phyloP scores from a whole-genome alignment of 2,113 vertebrate genomes.

The Ageneiosus marmoratus region DNA sequence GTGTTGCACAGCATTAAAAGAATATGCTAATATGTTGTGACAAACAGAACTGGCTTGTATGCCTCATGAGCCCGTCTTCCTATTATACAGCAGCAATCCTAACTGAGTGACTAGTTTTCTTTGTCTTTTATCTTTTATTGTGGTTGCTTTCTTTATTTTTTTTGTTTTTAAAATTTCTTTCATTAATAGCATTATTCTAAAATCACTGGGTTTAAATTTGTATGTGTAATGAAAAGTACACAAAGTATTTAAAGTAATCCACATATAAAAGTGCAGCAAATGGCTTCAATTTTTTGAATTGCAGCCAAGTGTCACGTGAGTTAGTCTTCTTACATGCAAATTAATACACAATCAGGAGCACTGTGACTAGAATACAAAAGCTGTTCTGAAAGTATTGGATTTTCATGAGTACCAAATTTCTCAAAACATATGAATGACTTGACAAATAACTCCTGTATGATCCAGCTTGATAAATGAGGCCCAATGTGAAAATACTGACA shows the following conservation, averaged over 20 bases:
- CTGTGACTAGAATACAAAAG: background rate
- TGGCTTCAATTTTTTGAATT: background rate
- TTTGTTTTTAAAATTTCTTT: background rate
- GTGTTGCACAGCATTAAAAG: background rate
- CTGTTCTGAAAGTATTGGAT: background rate
- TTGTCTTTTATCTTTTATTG: background rate
- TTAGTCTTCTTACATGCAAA: background rate
- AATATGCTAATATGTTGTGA: background rate
- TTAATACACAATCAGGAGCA: background rate
- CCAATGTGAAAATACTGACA: background rate
- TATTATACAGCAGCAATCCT: background rate
- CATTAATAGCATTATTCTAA: background rate
- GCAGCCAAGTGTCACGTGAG: background rate
- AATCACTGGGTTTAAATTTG: background rate
- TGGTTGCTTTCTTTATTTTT: background rate
- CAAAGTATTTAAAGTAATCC: background rate
- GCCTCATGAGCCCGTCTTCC: background rate
- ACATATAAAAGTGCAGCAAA: background rate
- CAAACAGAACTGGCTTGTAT: background rate
- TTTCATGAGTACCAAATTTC: background rate
- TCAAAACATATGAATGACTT: background rate
- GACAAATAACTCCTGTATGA: too few species aligned
- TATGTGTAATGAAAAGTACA: background rate
- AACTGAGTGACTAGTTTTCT: background rate
- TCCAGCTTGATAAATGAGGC: background rate